phyloP scores from a whole-genome alignment of 2,888 invertebrate species.

The Aproaerema taeniolella region DNA sequence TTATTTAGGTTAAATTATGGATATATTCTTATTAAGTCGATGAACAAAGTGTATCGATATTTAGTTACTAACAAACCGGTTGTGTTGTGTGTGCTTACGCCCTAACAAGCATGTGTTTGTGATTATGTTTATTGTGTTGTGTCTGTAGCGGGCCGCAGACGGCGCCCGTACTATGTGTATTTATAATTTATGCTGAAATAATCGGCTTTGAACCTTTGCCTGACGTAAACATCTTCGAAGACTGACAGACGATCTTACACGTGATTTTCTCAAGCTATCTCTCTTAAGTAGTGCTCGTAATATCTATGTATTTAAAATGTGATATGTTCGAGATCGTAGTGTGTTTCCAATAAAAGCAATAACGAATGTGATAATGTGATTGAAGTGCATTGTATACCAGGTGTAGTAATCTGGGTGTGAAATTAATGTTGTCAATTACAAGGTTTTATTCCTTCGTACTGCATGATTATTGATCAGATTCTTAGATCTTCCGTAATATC shows the following conservation, averaged over 20 bases:
- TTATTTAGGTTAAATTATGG: constrained; percentile 56
- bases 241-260: constrained; percentile 46
- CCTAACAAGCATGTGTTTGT: constrained; percentile 75
- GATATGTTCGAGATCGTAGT: constrained; percentile 62
- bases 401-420: constrained; percentile 33
- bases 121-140: constrained; percentile 44
- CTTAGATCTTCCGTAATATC: no score
- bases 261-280: constrained; percentile 32
- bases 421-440: constrained; percentile 67
- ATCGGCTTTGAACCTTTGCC: constrained; percentile 41
- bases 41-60: constrained; percentile 65
- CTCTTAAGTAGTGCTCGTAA: constrained; percentile 39
- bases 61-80: constrained; percentile 73
- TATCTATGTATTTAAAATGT: constrained; percentile 53
- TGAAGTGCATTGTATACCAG: constrained; percentile 46
- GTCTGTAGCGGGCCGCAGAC: constrained; percentile 27
- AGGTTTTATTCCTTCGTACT: constrained; percentile 24
- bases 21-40: constrained; percentile 57
- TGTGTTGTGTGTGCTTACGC: constrained; percentile 74
- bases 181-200: constrained; percentile 75
- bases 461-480: no score
- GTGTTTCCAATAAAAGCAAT: constrained; percentile 63
- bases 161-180: constrained; percentile 45
- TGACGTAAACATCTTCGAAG: constrained; percentile 36
- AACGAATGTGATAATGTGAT: constrained; percentile 66